Evolutionary conservation across 2,888 invertebrate species (phyloP).

Genomic region (Liposcelis brunnea): DNA sequence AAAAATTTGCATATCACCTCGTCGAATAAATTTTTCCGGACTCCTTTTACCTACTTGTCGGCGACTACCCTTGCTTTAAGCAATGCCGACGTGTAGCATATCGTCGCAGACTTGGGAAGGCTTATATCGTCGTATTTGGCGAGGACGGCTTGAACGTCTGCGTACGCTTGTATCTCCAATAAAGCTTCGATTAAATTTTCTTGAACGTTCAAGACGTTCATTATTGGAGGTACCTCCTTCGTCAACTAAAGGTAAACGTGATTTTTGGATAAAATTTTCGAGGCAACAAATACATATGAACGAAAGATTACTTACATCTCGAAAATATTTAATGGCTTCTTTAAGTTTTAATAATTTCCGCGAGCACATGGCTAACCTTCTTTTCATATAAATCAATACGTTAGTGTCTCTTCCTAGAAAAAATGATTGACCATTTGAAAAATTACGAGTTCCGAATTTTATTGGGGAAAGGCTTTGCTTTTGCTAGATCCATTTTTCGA

Average conservation of each 20-base stretch:
- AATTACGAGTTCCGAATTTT: too few species aligned
- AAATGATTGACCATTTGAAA: too few species aligned
- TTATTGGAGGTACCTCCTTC: constrained; percentile 89
- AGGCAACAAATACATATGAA: constrained; percentile 3
- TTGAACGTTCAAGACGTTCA: constrained; percentile 83
- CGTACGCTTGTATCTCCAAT: constrained; percentile 89
- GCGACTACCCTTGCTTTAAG: constrained; percentile 82
- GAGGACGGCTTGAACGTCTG: constrained; percentile 84
- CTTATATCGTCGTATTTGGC: constrained; percentile 90
- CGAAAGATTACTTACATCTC: constrained; percentile 42
- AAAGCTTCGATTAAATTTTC: constrained; percentile 93
- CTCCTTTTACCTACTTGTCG: constrained; percentile 41
- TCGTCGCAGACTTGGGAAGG: constrained; percentile 83
- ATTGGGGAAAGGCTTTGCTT: not conserved
- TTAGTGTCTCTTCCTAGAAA: constrained; percentile 67
- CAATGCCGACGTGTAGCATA: constrained; percentile 87
- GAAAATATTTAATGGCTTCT: constrained; percentile 91
- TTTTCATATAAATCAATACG: constrained; percentile 83
- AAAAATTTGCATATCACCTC: too few species aligned
- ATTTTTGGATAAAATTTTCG: constrained; percentile 7
- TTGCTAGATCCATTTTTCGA: not conserved
- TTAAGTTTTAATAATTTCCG: constrained; percentile 83
- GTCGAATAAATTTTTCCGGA: not conserved
- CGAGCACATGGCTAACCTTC: constrained; percentile 94
- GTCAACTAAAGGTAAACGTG: constrained; percentile 41